These are phyloP conservation scores for Archips crataeganus DNA, from an alignment of 2,888 invertebrate genomes.

Conservation along the genomic window DNA sequence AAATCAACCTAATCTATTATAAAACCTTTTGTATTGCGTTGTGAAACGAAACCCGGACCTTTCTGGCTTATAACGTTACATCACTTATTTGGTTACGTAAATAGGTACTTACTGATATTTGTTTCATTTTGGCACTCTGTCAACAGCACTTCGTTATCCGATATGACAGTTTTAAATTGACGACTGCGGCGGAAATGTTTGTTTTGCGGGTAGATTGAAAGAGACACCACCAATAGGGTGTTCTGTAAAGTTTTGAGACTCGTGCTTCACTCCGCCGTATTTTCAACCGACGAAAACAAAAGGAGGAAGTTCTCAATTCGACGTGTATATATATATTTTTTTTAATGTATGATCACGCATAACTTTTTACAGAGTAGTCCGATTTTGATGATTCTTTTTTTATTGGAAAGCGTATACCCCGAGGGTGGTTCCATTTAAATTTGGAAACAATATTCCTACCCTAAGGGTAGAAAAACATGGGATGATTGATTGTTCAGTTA, in stretches of 20 bases:
- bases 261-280: neutral
- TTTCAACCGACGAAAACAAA: no score
- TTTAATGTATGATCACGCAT: no score
- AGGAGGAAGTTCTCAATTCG: no score
- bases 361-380: no score
- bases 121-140: slow-evolving; percentile 36
- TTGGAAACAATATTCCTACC: no score
- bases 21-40: slow-evolving; percentile 12
- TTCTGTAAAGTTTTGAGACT: neutral
- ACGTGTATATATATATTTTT: no score
- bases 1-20: slow-evolving; percentile 25
- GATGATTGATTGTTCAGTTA: no score
- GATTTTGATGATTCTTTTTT: no score
- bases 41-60: slow-evolving; percentile 6
- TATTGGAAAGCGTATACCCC: no score
- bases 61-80: slow-evolving; percentile 5
- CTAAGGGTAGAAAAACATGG: no score
- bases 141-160: slow-evolving; percentile 23
- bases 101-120: slow-evolving; percentile 32
- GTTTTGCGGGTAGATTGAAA: slow-evolving; percentile 9
- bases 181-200: slow-evolving; percentile 1
- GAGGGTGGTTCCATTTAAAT: no score
- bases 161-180: slow-evolving; percentile 16
- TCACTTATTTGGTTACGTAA: slow-evolving; percentile 20
- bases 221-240: neutral